These are phyloP conservation scores for Thysanoteuthis rhombus DNA, from an alignment of 2,888 invertebrate species.

Conservation along the genomic window DNA sequence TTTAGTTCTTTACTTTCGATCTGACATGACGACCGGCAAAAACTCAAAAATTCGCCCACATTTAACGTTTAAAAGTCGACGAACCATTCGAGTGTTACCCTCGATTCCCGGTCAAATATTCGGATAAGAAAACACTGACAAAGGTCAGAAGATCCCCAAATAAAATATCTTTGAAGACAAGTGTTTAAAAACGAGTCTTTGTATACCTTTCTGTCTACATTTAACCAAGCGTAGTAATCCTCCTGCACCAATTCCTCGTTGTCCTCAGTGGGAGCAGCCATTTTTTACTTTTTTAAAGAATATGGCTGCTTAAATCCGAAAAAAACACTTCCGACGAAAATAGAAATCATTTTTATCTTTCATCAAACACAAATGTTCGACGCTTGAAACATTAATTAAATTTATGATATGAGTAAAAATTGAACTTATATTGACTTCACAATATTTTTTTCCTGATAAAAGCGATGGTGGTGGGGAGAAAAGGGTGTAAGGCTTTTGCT, in stretches of 20 bases:
- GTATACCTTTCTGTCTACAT: slow-evolving; percentile 27
- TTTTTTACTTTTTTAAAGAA: slow-evolving; percentile 15
- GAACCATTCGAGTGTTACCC: not conserved
- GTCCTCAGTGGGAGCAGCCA: slow-evolving; percentile 31
- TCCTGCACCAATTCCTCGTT: slow-evolving; percentile 28
- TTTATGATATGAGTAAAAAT: not conserved
- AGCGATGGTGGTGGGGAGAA: not conserved
- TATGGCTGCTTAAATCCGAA: slow-evolving; percentile 20
- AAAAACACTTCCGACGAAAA: slow-evolving; percentile 20
- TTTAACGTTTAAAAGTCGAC: not conserved
- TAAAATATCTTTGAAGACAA: not conserved
- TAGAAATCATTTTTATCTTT: not conserved
- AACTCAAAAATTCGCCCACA: not conserved
- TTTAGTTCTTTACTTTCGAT: not conserved
- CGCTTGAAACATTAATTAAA: not conserved
- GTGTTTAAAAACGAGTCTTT: not conserved
- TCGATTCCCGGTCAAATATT: not conserved
- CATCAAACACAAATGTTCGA: not conserved
- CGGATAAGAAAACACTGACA: not conserved
- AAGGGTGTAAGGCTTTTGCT: not conserved
- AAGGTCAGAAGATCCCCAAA: not conserved
- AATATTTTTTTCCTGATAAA: not conserved
- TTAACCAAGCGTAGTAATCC: slow-evolving; percentile 31
- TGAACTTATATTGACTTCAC: not conserved
- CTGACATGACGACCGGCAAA: not conserved